Percentiles rank a stretch among this genome's conserved stretches.
These are phyloP conservation scores for Cynopterus brachyotis DNA, from an alignment of 2,113 vertebrate genomes.

Conservation along the genomic window DNA sequence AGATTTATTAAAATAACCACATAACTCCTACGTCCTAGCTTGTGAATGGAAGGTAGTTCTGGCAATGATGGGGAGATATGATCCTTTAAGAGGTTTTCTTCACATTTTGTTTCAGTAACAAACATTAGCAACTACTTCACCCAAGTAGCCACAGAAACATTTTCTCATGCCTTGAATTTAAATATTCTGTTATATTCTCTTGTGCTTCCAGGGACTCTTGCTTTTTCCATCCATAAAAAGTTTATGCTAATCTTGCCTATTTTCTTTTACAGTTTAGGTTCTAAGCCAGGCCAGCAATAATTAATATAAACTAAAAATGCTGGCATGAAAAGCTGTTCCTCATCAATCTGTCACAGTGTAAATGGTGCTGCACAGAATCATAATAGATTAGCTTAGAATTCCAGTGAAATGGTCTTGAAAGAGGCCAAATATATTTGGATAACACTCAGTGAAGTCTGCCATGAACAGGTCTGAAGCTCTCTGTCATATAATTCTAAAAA, in stretches of 20 bases:
- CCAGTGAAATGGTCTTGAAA: not conserved
- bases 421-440: not conserved
- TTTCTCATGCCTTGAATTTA: not conserved
- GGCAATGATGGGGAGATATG: not conserved
- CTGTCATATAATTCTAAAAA: not conserved
- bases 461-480: not conserved
- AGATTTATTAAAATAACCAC: not conserved
- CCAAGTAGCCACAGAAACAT: not conserved
- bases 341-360: not conserved
- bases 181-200: not conserved
- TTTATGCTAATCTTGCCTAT: not conserved
- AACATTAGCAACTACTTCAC: not conserved
- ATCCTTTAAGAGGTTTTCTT: not conserved
- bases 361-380: not conserved
- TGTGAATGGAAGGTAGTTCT: not conserved
- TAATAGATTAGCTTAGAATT: not conserved
- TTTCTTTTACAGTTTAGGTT: slow-evolving; percentile 39
- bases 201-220: not conserved
- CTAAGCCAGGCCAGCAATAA: not conserved
- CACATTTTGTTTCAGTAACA: not conserved
- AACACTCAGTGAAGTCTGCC: not conserved
- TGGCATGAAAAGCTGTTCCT: not conserved
- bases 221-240: not conserved
- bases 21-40: not conserved
- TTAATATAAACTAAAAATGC: slow-evolving; percentile 39